Evolutionary conservation across 2,888 invertebrate species (phyloP).

Genomic region (Scrobipalpa atriplicella): DNA sequence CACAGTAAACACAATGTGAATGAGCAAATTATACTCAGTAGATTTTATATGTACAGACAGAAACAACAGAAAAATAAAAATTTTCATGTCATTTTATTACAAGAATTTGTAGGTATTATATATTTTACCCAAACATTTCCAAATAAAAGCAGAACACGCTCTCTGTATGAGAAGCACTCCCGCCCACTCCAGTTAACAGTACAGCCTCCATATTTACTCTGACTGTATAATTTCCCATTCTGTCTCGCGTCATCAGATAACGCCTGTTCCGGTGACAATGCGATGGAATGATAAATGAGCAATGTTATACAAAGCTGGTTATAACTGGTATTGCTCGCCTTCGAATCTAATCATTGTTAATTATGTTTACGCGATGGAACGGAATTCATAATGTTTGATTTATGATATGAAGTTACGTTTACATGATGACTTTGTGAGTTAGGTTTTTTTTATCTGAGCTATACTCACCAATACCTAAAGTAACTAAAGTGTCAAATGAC

Average conservation of each 20-base stretch:
- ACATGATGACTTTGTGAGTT: neutral
- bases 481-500: too few species aligned
- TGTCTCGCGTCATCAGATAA: slow-evolving; percentile 19
- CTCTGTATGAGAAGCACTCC: slow-evolving; percentile 2
- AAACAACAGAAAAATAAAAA: too few species aligned
- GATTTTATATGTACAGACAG: too few species aligned
- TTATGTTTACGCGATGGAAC: neutral
- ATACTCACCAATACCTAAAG: too few species aligned
- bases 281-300: slow-evolving; percentile 22
- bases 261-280: slow-evolving; percentile 17
- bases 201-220: slow-evolving; percentile 4
- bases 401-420: neutral
- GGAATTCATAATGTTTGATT: neutral
- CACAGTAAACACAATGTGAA: too few species aligned
- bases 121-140: too few species aligned
- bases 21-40: too few species aligned
- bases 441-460: too few species aligned
- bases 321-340: neutral
- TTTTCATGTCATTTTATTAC: too few species aligned
- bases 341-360: slow-evolving; percentile 13
- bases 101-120: too few species aligned
- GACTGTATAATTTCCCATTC: slow-evolving; percentile 20
- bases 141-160: slow-evolving; percentile 2
- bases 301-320: neutral
- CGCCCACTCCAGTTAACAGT: neutral